Percentiles rank a stretch among this genome's conserved stretches.
Evolutionary conservation across 2,113 vertebrate species (phyloP).

Genomic region (Pterocles orientalis): DNA sequence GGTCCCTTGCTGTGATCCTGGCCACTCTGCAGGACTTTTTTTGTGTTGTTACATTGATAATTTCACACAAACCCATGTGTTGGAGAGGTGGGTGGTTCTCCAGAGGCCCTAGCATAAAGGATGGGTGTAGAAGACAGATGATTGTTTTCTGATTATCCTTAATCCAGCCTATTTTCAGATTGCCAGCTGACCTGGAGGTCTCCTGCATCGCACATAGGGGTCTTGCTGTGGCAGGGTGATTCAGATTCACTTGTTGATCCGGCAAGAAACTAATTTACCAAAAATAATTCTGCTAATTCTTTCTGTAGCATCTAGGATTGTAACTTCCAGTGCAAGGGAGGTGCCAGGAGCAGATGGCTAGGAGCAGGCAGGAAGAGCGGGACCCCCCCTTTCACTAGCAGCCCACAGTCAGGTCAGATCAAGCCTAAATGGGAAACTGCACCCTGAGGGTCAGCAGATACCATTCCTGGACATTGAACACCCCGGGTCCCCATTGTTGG

Average conservation of each 20-base stretch:
- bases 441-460: constrained; percentile 60
- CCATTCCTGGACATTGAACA: constrained; percentile 7
- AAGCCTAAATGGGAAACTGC: constrained; percentile 59
- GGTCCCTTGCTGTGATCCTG: background rate
- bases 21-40: background rate
- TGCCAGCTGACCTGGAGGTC: background rate
- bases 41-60: background rate
- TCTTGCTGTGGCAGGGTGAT: background rate
- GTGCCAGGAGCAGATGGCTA: background rate
- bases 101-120: background rate
- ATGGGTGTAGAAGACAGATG: background rate
- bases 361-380: constrained; percentile 33
- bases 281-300: background rate
- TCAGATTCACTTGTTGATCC: background rate
- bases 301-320: background rate
- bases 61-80: background rate
- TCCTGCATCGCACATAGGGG: fast-evolving
- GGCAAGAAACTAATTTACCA: background rate
- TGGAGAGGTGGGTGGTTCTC: background rate
- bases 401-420: constrained; percentile 12
- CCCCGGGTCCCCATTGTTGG: constrained; percentile 17
- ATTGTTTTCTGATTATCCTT: background rate
- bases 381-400: constrained; percentile 31
- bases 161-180: background rate
- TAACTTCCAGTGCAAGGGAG: background rate